These are phyloP conservation scores for Neomonachus schauinslandi DNA, from an alignment of 2,113 vertebrate species.

Conservation along the genomic window DNA sequence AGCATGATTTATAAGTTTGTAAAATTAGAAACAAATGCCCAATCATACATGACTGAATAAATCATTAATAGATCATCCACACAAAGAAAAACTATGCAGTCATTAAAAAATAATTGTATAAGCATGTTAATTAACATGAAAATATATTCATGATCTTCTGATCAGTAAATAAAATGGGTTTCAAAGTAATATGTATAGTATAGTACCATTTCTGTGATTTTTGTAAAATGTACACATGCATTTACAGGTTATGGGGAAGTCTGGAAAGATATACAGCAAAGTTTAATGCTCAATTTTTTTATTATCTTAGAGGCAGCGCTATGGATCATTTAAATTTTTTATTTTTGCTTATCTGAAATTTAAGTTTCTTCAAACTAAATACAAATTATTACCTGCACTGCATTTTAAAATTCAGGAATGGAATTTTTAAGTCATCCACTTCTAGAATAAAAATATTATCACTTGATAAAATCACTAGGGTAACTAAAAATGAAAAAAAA, in stretches of 20 bases:
- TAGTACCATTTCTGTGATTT: background rate
- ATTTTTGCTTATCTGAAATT: background rate
- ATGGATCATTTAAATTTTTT: background rate
- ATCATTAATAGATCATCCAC: background rate
- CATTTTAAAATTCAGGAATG: background rate
- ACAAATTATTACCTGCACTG: background rate
- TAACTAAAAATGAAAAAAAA: background rate
- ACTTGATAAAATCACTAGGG: background rate
- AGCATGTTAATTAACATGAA: background rate
- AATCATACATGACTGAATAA: background rate
- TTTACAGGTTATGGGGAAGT: background rate
- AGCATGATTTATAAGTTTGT: background rate
- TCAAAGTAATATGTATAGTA: background rate
- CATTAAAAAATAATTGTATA: conserved; percentile 8
- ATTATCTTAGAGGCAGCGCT: background rate
- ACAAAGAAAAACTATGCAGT: background rate
- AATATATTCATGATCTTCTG: background rate
- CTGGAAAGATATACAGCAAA: background rate
- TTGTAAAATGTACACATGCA: background rate
- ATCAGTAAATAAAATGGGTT: background rate
- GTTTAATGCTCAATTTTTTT: background rate
- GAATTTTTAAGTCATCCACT: background rate
- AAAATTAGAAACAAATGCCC: conserved; percentile 37
- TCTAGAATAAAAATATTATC: conserved; percentile 17
- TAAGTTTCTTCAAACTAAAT: background rate